Percentiles rank a stretch among this genome's conserved stretches.
Conservation (phyloP, 2,888 invertebrate species). For the Caenorhabditis afra region DNA sequence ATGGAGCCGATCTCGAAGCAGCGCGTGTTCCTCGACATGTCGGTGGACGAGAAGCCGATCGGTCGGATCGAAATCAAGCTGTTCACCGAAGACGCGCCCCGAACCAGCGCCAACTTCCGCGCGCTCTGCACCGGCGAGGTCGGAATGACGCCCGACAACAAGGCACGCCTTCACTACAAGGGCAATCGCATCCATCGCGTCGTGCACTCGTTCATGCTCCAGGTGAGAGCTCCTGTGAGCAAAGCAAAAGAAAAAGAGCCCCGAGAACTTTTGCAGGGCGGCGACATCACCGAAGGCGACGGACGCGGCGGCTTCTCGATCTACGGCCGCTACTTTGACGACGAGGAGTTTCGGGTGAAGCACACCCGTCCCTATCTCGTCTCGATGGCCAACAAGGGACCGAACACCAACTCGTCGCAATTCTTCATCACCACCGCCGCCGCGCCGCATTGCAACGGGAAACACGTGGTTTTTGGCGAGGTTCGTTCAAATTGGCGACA, state of each 20-base stretch:
- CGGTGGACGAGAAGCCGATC: slow-evolving; percentile 64
- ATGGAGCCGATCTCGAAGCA: not conserved
- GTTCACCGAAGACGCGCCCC: slow-evolving; percentile 84
- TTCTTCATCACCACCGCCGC: slow-evolving; percentile 84
- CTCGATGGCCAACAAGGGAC: slow-evolving; percentile 94
- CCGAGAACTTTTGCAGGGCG: slow-evolving; percentile 63
- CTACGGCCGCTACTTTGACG: slow-evolving; percentile 97
- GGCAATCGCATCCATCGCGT: slow-evolving; percentile 87
- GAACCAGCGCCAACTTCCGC: slow-evolving; percentile 91
- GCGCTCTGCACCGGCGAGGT: slow-evolving; percentile 95
- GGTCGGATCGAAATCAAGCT: slow-evolving; percentile 73
- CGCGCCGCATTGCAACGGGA: slow-evolving; percentile 84
- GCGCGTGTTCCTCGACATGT: slow-evolving; percentile 72
- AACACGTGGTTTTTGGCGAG: slow-evolving; percentile 97
- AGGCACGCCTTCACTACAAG: slow-evolving; percentile 83
- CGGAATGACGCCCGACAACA: slow-evolving; percentile 86
- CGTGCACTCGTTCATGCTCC: slow-evolving; percentile 93
- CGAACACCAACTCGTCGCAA: slow-evolving; percentile 96
- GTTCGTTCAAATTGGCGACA: too few relatives aligned
- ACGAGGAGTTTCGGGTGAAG: slow-evolving; percentile 88
- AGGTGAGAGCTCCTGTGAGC: slow-evolving; percentile 78
- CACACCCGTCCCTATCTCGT: slow-evolving; percentile 87
- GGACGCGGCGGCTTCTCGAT: slow-evolving; percentile 98
- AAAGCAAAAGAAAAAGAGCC: too few relatives aligned
- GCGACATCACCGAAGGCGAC: slow-evolving; percentile 86